Base-by-base conservation (phyloP, 2,113 vertebrate species). In the Ictidomys tridecemlineatus region DNA sequence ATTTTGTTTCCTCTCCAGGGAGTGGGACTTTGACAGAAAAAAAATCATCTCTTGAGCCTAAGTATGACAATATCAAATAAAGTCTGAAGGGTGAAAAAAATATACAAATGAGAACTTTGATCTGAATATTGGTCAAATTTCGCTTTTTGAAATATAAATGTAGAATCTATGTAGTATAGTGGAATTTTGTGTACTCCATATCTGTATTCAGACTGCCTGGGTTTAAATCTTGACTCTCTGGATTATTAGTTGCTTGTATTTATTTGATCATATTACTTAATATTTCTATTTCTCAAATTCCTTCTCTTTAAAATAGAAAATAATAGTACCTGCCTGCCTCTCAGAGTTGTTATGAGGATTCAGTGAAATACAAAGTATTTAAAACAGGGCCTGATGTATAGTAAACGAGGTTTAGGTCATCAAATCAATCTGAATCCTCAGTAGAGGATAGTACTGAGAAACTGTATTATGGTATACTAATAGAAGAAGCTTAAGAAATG, bases 1-100 rank as follows among this genome's bases (percentile, higher is more conserved):
- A 99, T 94, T 99, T 99, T 98, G 97, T 98, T 72, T 99, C 99
- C 0, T 99, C 99, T 0, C 98, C 98, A 45, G 98, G 98, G 96
- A 99, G 99, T 89, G 98, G 97, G 89, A 98, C 98, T 85, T 97
- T 98, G 84, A 98, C 98, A 45, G 98, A 98, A 90, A 99, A 94
- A 96, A 99, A 98, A 97, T 94, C 98, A 93, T 77, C 98, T 92
- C 98, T 92, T 92, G 98, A 99, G 39, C 98, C 98, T 96, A 99
- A 99, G 99, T 99, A 99, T 96, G 69, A 72, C 34, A 76, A 63
- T 91, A 16, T 76, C 72, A 7, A 80, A 18, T 93, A 84, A 96
- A 93, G 6, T 18, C 30, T 76, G 37, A 39, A 92, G 67, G 94
- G 28, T 69, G 74, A 97, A 77, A 77, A 63, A 89, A 95, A 67